Evolutionary conservation across 92 coral and sea anemone species (phyloP).

Genomic region (Epizoanthus illoricatus): DNA sequence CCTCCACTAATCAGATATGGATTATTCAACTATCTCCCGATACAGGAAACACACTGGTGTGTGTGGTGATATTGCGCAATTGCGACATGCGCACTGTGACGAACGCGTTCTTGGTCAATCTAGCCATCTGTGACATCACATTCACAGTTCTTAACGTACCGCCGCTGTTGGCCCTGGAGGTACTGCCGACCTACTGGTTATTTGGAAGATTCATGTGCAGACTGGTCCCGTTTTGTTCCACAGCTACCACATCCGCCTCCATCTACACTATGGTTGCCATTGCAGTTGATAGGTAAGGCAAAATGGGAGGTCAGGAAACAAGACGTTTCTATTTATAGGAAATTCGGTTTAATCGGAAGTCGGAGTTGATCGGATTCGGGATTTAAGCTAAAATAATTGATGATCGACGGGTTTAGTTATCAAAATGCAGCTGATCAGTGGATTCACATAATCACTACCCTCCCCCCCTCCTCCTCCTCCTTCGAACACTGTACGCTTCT

Average conservation of each 20-base stretch:
- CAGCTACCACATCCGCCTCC: constrained; percentile 73
- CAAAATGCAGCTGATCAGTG: no score
- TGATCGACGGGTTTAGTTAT: no score
- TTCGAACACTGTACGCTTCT: no score
- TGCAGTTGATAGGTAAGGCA: constrained; percentile 80
- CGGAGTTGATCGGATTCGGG: no score
- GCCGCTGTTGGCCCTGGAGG: constrained; percentile 52
- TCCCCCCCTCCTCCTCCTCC: no score
- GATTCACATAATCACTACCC: no score
- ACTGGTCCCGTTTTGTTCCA: constrained; percentile 51
- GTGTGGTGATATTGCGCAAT: constrained; percentile 72
- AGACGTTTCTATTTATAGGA: no score
- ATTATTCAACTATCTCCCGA: not conserved
- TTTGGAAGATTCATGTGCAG: constrained; percentile 74
- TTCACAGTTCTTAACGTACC: constrained; percentile 77
- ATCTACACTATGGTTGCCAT: constrained; percentile 82
- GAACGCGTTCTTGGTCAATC: constrained; percentile 81
- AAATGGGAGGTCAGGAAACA: no score
- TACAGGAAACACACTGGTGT: constrained; percentile 81
- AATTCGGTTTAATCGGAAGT: no score
- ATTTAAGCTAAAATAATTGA: no score
- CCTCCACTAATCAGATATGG: no score
- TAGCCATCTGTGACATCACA: constrained; percentile 82
- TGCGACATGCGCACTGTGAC: constrained; percentile 92
- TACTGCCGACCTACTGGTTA: constrained; percentile 65